Evolutionary conservation across 2,113 vertebrate species (phyloP), one percentile per base, ranked within the genome.

Genomic region (Recurvirostra avosetta): DNA sequence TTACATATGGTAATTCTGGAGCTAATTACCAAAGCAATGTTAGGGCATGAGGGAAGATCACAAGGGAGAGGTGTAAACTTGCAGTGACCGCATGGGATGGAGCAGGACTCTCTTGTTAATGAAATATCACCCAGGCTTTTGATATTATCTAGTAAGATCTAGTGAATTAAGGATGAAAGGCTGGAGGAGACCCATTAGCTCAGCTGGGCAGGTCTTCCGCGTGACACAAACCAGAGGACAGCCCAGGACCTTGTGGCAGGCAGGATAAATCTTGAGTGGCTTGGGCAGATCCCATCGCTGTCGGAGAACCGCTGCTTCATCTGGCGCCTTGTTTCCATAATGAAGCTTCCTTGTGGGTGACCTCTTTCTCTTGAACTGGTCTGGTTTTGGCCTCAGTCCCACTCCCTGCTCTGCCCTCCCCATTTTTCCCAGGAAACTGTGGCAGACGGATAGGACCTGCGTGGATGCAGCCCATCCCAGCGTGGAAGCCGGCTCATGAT

Each of bases 1-100:
- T 85, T 79, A 72, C 80, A 86, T 63, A 89, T 80, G 84, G 41
- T 91, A 91, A 95, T 91, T 94, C 26, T 49, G 38, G 65, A 40
- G 30, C 49, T 94, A 87, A 93, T 91, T 94, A 94, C 38, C 32
- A 15, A 72, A 93, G 36, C 38, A 62, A 30, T 8, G 21, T 89
- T 34, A 38, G 40, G 68, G 43, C 80, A 84, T 1, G 53, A 91
- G 61, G 73, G 73, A 92, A 58, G 88, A 94, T 96, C 65, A 92
- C 85, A 92, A 29, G 73, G 68, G 23, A 50, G 55, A 70, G 43
- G 55, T 77, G 63, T 68, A 43, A 81, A 65, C 36, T 20, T 80
- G 88, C 6, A 0, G 73, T 45, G 92, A 87, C 68, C 11, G 1
- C 45, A 34, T 6, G 16, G 88, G 85, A 73, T 9, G 5, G 67